These are phyloP conservation scores for Sorex araneus DNA, from an alignment of 2,113 vertebrate genomes.

Conservation along the genomic window DNA sequence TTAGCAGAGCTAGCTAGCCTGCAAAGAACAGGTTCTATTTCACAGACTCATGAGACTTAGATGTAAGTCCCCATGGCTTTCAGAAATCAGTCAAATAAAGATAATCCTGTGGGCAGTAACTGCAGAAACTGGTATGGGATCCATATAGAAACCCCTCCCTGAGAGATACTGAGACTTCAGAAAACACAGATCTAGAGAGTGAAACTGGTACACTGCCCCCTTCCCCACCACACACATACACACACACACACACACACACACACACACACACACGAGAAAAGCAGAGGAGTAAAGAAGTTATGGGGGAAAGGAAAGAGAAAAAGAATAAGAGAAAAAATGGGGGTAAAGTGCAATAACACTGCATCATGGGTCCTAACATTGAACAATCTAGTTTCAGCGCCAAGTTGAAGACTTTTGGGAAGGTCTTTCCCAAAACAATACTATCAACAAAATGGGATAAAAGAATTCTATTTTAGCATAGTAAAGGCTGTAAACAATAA, in stretches of 20 bases:
- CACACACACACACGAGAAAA: not conserved
- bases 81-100: not conserved
- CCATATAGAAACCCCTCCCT: not conserved
- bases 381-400: too few relatives aligned
- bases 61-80: not conserved
- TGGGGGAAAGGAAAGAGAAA: not conserved
- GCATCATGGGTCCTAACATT: too few relatives aligned
- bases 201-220: too few relatives aligned
- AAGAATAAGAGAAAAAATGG: not conserved
- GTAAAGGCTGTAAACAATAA: too few relatives aligned
- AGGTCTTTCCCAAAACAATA: too few relatives aligned
- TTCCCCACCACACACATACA: too few relatives aligned
- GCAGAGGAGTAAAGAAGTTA: too few relatives aligned
- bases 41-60: not conserved
- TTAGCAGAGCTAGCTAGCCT: not conserved
- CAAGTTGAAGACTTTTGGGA: too few relatives aligned
- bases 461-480: too few relatives aligned
- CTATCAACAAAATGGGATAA: too few relatives aligned
- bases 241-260: too few relatives aligned
- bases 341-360: not conserved
- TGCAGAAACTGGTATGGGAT: not conserved
- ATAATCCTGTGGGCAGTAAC: not conserved
- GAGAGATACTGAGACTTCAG: not conserved
- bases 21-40: not conserved
- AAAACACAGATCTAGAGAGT: not conserved